Evolutionary conservation across 92 coral and sea anemone genomes (phyloP), one percentile per base, ranked within the genome.

Genomic region (Palythoa heliodiscus): DNA sequence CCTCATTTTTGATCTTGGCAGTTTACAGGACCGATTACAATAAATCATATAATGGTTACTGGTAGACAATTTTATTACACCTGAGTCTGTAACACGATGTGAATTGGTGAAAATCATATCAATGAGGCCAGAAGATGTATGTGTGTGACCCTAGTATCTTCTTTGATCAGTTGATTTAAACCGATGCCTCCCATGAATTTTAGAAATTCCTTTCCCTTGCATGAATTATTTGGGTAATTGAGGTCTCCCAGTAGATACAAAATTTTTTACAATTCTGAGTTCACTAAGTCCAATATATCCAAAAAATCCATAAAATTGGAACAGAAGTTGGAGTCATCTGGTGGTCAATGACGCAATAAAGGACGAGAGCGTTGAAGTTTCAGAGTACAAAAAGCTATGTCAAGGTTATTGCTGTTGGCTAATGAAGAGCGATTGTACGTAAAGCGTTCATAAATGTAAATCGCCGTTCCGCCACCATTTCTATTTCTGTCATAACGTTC

Each of bases 271-370:
- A 57, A 63, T 54, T 87, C 89, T 16, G 82, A 87, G 47, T 74
- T 55, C 50, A 43, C 83, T 4, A 79, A 79, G 60, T 79, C 81
- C 71, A 55, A 17, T 11, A 75, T 64, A 23, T 79, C 89, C 73
- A 87, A 38, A 24, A 68, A 76, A 12, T 87, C 40, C 78, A 75
- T 15, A 11, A 77, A 23, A 15, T 48, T 50, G 76, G 88, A 76
- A 76, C 12, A 76, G 75, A 86, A 86, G 39, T 68, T 69, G 55
- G 78, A 22, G 77, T 71, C 40, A 57, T 74, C 37, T 16, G 86
- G 89, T 25, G 89, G 89, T 39, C 86, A 86, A 77, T 86, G 77
- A n/a, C n/a, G n/a, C n/a, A n/a, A n/a, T n/a, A n/a, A n/a, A n/a
- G n/a, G n/a, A n/a, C n/a, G n/a, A n/a, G n/a, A n/a, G n/a, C n/a